Evolutionary conservation across 2,888 invertebrate genomes (phyloP).

Genomic region (Epistrophe grossulariae): DNA sequence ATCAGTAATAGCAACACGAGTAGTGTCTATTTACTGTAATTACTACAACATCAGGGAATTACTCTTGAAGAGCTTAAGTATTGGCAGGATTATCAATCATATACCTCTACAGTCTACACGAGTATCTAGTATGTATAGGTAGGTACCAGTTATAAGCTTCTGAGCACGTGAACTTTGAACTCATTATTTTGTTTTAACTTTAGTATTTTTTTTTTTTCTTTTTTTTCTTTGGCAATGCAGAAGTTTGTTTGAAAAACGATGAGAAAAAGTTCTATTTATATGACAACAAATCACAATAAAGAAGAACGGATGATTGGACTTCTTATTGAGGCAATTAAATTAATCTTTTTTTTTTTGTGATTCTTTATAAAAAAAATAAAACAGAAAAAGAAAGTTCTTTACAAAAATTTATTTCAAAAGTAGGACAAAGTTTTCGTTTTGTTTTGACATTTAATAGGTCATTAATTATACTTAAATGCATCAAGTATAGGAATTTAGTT

Average conservation of each 20-base stretch:
- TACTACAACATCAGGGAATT: constrained; percentile 42
- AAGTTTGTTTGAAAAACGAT: constrained; percentile 12
- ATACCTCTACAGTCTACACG: background rate
- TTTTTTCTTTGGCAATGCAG: background rate
- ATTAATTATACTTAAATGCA: background rate
- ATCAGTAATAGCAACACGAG: constrained; percentile 36
- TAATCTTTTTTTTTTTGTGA: constrained; percentile 10
- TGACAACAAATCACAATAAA: constrained; percentile 41
- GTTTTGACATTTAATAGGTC: constrained; percentile 6
- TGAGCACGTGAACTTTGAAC: constrained; percentile 17
- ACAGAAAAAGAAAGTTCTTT: background rate
- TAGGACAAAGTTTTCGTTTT: constrained; percentile 2
- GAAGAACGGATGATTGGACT: constrained; percentile 10
- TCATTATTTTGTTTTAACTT: constrained; percentile 20
- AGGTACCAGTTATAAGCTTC: background rate
- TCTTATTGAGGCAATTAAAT: constrained; percentile 51
- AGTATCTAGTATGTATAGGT: background rate
- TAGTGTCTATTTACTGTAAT: constrained; percentile 60
- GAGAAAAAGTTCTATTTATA: constrained; percentile 20
- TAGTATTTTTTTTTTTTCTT: background rate
- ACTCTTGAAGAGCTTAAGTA: constrained; percentile 16
- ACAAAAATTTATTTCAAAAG: constrained; percentile 9
- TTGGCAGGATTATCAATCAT: constrained; percentile 18
- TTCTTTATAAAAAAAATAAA: background rate
- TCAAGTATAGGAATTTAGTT: background rate